Percentiles rank a stretch among this genome's conserved stretches.
phyloP scores from a whole-genome alignment of 2,113 vertebrate genomes.

The Hippopotamus amphibius region DNA sequence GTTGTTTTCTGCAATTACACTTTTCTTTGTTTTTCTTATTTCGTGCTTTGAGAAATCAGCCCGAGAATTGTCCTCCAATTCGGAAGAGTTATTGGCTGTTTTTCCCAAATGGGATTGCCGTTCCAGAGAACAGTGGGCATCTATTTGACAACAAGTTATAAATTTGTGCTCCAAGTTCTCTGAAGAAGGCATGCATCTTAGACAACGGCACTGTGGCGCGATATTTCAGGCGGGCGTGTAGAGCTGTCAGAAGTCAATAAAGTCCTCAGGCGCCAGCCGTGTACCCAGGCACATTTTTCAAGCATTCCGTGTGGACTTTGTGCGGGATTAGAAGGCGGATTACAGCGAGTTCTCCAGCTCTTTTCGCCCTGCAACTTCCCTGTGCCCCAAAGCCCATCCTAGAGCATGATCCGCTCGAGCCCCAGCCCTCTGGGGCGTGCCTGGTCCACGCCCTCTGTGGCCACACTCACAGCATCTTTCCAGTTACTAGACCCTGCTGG shows the following conservation, averaged over 20 bases:
- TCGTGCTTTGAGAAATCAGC: slow-evolving; percentile 61
- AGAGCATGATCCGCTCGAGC: rapidly evolving
- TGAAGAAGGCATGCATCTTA: slow-evolving; percentile 32
- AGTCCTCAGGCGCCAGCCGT: background rate
- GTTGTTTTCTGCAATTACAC: background rate
- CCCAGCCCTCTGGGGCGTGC: background rate
- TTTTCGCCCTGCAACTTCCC: background rate
- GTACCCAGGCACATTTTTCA: background rate
- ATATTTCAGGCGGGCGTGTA: background rate
- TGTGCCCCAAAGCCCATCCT: background rate
- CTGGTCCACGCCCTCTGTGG: background rate
- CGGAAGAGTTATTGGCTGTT: slow-evolving; percentile 56
- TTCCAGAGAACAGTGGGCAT: slow-evolving; percentile 56
- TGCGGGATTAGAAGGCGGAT: rapidly evolving
- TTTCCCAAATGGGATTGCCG: slow-evolving; percentile 31
- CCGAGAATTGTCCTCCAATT: slow-evolving; percentile 34
- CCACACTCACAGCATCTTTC: background rate
- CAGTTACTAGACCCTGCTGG: background rate
- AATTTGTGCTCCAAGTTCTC: slow-evolving; percentile 29
- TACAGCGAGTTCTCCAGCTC: background rate
- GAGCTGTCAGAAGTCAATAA: background rate
- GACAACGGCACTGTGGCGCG: background rate
- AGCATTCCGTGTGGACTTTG: background rate
- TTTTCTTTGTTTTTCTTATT: slow-evolving; percentile 53
- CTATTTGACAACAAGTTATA: background rate